Evolutionary conservation across 2,797 vertebrate species (phyloP).

Genomic region (Pseudocheirus occidentalis): DNA sequence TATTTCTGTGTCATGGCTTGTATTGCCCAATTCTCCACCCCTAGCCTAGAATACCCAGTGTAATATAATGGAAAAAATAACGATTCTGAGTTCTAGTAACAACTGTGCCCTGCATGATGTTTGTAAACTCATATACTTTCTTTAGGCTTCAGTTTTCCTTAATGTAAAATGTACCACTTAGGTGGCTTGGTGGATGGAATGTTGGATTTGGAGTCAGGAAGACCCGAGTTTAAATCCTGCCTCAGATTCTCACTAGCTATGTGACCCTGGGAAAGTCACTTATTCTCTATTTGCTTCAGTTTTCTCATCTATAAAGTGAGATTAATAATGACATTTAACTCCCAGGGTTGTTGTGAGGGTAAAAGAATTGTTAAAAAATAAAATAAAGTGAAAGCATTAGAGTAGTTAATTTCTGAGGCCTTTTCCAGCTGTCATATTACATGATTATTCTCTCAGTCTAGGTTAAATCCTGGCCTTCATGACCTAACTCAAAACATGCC

Average conservation of each 20-base stretch:
- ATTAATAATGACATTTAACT: not conserved
- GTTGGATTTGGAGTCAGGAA: not conserved
- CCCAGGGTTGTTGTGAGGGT: not conserved
- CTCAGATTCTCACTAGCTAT: not conserved
- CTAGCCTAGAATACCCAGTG: not conserved
- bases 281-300: not conserved
- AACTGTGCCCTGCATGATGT: not conserved
- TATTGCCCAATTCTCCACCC: not conserved
- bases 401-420: not conserved
- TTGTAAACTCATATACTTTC: not conserved
- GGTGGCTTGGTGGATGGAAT: not conserved
- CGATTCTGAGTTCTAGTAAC: not conserved
- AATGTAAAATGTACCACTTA: not conserved
- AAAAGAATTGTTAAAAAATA: not conserved
- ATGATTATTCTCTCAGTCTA: not conserved
- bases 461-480: not conserved
- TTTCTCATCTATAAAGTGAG: not conserved
- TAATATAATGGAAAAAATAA: conserved; percentile 32
- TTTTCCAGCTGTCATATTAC: conserved; percentile 28
- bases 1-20: conserved; percentile 2
- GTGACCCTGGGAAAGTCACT: not conserved
- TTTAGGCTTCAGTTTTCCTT: not conserved
- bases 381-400: not conserved
- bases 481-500: not conserved
- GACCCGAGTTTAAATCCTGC: not conserved